These are phyloP conservation scores for Coregonus sp. DNA, from an alignment of 2,797 vertebrate genomes.

Conservation along the genomic window DNA sequence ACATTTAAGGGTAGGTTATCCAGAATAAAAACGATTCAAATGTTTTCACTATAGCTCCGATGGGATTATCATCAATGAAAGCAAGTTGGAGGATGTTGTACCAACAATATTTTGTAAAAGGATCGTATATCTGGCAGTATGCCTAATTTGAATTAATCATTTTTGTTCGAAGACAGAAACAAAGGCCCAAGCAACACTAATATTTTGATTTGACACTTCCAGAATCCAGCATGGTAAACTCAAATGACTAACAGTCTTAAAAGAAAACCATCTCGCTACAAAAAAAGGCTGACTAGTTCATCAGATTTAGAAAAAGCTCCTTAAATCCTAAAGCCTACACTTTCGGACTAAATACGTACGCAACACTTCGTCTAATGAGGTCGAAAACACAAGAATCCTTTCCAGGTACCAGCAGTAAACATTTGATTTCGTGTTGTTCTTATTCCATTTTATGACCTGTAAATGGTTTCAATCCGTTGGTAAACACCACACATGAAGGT, in stretches of 20 bases:
- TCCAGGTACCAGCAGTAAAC: slow-evolving; percentile 15
- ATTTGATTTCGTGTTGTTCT: not conserved
- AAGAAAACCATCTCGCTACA: not conserved
- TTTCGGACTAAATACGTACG: not conserved
- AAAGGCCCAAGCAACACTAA: not conserved
- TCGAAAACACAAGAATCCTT: slow-evolving; percentile 4
- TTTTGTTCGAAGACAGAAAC: not conserved
- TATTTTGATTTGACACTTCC: not conserved
- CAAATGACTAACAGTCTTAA: not conserved
- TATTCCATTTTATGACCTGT: slow-evolving; percentile 6
- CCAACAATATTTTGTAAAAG: not conserved
- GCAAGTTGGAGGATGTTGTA: not conserved
- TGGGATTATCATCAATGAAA: not conserved
- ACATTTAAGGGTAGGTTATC: slow-evolving; percentile 18
- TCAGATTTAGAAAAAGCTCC: not conserved
- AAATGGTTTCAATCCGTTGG: slow-evolving; percentile 3
- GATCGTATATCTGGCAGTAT: not conserved
- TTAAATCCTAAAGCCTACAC: not conserved
- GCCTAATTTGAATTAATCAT: not conserved
- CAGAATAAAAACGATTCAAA: not conserved
- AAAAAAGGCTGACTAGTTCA: not conserved
- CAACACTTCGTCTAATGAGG: slow-evolving; percentile 9
- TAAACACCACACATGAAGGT: not conserved
- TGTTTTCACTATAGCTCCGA: not conserved
- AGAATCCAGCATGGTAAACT: not conserved